Evolutionary conservation across 2,113 vertebrate species (phyloP).

Genomic region (Oryzias javanicus): DNA sequence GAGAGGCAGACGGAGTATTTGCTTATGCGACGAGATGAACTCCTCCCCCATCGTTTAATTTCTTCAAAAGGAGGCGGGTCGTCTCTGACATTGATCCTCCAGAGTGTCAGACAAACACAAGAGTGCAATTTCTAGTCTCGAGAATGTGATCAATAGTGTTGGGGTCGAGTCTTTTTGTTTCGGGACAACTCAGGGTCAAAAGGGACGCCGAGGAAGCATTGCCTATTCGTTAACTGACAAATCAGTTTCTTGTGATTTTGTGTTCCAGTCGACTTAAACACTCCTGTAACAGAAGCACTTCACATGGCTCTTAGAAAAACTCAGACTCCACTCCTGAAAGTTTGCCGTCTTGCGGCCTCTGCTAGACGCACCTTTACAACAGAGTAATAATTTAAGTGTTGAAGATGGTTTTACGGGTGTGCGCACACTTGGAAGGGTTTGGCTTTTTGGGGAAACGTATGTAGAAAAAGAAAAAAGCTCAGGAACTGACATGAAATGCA

Average conservation of each 20-base stretch:
- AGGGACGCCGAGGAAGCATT: constrained; percentile 11
- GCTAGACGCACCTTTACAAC: constrained; percentile 1
- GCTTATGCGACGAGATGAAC: constrained; percentile 13
- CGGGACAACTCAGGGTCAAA: constrained; percentile 52
- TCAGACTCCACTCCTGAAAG: constrained; percentile 10
- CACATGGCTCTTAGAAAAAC: constrained; percentile 2
- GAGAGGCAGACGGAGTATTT: constrained; percentile 17
- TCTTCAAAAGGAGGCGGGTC: background rate
- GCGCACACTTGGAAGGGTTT: background rate
- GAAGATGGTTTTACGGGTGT: background rate
- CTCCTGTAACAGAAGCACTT: constrained; percentile 56
- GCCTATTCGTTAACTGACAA: constrained; percentile 12
- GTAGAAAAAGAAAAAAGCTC: constrained; percentile 54
- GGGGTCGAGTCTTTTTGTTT: constrained; percentile 25
- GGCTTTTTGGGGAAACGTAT: constrained; percentile 16
- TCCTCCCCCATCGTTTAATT: constrained; percentile 1
- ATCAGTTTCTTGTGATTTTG: background rate
- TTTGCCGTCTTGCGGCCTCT: constrained; percentile 6
- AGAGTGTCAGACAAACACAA: constrained; percentile 2
- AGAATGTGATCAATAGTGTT: background rate
- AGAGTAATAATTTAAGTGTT: constrained; percentile 13
- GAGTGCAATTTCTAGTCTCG: constrained; percentile 2
- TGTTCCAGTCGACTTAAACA: constrained; percentile 29
- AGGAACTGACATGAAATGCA: constrained; percentile 59
- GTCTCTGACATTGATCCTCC: background rate